Base-by-base conservation (phyloP, 2,888 invertebrate genomes). In the Acleris emargana region DNA sequence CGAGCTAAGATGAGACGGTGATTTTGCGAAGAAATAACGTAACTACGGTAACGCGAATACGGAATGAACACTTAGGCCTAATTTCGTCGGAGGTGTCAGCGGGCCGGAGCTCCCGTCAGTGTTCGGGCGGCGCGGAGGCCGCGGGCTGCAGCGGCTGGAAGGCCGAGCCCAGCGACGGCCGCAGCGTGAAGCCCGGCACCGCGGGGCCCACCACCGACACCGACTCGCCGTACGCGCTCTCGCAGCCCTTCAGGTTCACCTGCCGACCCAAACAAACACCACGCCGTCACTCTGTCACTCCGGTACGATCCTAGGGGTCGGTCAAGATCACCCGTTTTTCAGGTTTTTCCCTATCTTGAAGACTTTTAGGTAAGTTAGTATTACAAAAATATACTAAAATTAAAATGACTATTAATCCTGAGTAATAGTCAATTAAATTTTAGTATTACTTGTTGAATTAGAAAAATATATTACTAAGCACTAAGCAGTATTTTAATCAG, bases 81-180 rank as follows among this genome's bases (percentile, higher is more conserved):
- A 38, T 11, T 13, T 38, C 38, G 38, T 38, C 38, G 13, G 0
- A 1, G 16, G 45, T 16, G 32, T 9, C 18, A 5, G 53, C 18
- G 53, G 18, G 53, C 18, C 6, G 54, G 67, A 60, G 71, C 25
- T 25, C 25, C 25, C 25, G 25, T 71, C 64, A 68, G 71, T 59
- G 59, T 17, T 68, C 9, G 70, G 72, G 61, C 45, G 64, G 64
- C 45, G 71, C 50, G 5, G 75, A 68, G 62, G 75, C 68, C 54
- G 82, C 73, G 51, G 90, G 88, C 77, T 91, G 94, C 76, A 96
- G 93, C 76, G 96, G 95, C 86, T 96, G 95, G 93, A 97, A 97
- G 76, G 97, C 97, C 58, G 96, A 97, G 74, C 96, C 95, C 72
- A 95, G 93, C 80, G 96, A 96, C 66, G 96, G 96, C 78, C 95